Evolutionary conservation across 2,797 vertebrate genomes (phyloP), one percentile per base, ranked within the genome.

Genomic region (Syngnathus rostellatus): DNA sequence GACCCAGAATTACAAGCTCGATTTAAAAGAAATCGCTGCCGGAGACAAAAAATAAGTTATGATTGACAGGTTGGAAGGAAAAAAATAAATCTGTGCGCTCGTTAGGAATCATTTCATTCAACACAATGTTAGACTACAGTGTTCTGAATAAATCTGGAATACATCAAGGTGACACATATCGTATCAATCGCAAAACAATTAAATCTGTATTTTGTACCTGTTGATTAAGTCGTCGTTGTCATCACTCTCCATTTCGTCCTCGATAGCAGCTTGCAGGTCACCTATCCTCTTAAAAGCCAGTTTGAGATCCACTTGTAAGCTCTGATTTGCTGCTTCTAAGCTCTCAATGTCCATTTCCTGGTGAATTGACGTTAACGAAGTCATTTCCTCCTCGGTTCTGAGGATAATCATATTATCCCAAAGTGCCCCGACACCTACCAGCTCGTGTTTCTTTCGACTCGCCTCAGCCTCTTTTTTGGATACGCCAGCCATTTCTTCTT

Each of bases 181-280:
- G 10, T 14, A 9, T 3, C 2, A 5, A 31, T 31, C 31, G 31
- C 31, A 31, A 31, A 31, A 31, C 31, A 31, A 31, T 31, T 31
- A 31, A 31, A 31, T 31, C 31, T 31, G 31, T 31, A 31, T 1
- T 14, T 39, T 19, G 25, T 85, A 99, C 97, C 94, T 99, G 90
- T 95, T 97, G 81, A 99, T 92, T 74, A 98, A 89, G 73, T 98
- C 97, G 21, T 99, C 97, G 0, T 99, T 96, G 81, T 97, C 96
- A 6, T 99, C 96, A 0, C 94, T 99, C 85, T 95, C 96, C 95
- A 99, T 98, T 86, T 99, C 97, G 0, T 99, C 97, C 83, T 99
- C 97, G 1, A 99, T 99, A 82, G 96, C 97, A 0, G 96, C 95
- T 85, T 99, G 97, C 79, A 99, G 89, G 87, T 99, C 97, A 31